Base-by-base conservation (phyloP, 2,113 vertebrate genomes). In the Eretmochelys imbricata region DNA sequence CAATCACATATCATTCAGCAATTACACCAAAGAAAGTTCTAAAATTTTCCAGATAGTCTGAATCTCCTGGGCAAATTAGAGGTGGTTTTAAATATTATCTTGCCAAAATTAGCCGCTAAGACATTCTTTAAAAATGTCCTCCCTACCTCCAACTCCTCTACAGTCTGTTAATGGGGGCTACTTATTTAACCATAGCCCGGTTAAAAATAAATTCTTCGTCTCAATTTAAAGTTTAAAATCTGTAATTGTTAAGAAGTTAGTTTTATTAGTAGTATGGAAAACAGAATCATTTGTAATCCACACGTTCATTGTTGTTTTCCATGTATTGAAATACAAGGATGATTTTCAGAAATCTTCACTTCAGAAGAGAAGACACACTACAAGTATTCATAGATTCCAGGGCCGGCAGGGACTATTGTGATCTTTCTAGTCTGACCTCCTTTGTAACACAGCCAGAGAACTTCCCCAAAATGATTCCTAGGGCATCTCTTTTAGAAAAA, bases 1-100 rank as follows among this genome's bases (percentile, higher is more conserved):
- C 95, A 94, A 87, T 82, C 94, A 53, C 95, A 91, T 95, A 94
- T 97, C 92, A 93, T 96, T 93, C 94, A 97, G 86, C 93, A 96
- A 93, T 93, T 97, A 91, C 93, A 93, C 80, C 86, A 86, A 90
- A 93, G 95, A 87, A 97, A 94, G 82, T 93, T 93, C 84, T 96
- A 62, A 94, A 93, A 42, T 89, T 94, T 96, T 96, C 95, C 84
- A 93, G 88, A 53, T 82, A 46, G 59, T 76, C 65, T 95, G 87
- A 96, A 94, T 95, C 90, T 91, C 20, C 57, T 93, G 88, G 62
- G 94, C 94, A 89, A 95, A 91, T 94, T 93, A 27, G 51, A 93
- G 59, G 48, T 80, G 84, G 91, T 93, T 86, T 91, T 90, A 95
- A 95, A 87, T 91, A 94, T 78, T 91, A 80, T 78, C 75, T 90